Evolutionary conservation across 1,140 invertebrate genomes (phyloP), one percentile per base, ranked within the genome.

Genomic region (Leptopilina boulardi): DNA sequence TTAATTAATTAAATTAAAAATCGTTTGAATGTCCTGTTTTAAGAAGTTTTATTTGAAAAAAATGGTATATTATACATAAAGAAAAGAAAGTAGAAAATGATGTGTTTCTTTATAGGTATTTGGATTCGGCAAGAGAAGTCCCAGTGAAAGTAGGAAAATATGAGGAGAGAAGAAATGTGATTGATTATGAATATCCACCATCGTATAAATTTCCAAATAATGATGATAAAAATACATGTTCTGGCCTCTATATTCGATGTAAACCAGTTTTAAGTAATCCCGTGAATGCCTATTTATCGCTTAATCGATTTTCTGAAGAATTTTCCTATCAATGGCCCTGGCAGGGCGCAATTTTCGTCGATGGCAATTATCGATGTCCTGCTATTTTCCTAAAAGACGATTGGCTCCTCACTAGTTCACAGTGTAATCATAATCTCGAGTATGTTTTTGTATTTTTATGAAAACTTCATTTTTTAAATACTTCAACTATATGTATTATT

Each of bases 281-380:
- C 10, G 76, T 78, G 74, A 86, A 76, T 71, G 77, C 76, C 11
- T 66, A 83, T 56, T 83, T 80, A 70, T 77, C 70, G 47, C 75
- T 79, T 72, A 38, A 84, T 80, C 41, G 71, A 19, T 71, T 30
- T 38, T 82, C 80, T 30, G 74, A 82, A 23, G 83, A 83, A 38
- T 79, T 86, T 13, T 83, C 83, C 15, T 91, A 90, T 77, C 81
- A 88, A 54, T 92, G 93, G 92, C 94, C 95, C 0, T 96, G 95
- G 95, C 88, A 94, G 77, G 94, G 92, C 0, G 93, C 94, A 78
- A 88, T 96, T 42, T 94, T 93, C 86, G 89, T 92, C 0, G 92
- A 96, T 83, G 95, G 95, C 21, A 83, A 87, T 34, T 94, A 94
- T 78, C 92, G 88, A 84, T 95, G 95, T 84, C 90, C 93, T 13